Base-by-base conservation (phyloP, 2,113 vertebrate genomes). In the Pelvicachromis taeniatus region DNA sequence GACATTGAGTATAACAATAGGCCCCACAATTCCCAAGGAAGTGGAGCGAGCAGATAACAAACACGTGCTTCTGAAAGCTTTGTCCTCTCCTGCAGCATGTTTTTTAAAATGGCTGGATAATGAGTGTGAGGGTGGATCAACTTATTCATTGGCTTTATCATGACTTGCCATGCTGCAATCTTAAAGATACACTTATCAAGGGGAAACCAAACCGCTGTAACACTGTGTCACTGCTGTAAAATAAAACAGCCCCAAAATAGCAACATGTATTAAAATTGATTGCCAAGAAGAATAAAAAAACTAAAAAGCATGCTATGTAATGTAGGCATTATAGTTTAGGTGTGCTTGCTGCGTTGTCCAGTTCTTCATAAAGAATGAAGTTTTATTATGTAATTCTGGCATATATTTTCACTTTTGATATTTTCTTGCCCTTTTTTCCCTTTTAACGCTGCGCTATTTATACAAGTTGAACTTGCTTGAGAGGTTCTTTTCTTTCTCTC, bases 11-110 rank as follows among this genome's bases (percentile, higher is more conserved):
- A 21, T 12, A 77, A 91, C 85, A 90, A 93, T 85, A 77, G 85
- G 29, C 19, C 17, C 33, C 13, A 8, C 14, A 12, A 12, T 77
- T 85, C 68, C 88, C 17, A 81, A 87, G 83, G 84, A 91, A 91
- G 87, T 88, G 87, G 59, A 35, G 38, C 17, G 7, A 26, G 68
- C 79, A 93, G 94, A 95, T 93, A 94, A 93, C 80, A 70, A 31
- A 6, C 85, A 63, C 33, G 21, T 83, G 65, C 11, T 29, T 38
- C 56, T 38, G 9, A 78, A 80, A 80, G 83, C 88, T 88, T 91
- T 92, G 75, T 94, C 77, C 80, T 78, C 29, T 33, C 50, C 42
- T 68, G 6, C 26, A 26, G 45, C 11, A 13, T 81, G 61, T 61
- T 89, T 68, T 63, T 63, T 83, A 14, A 21, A 53, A 48, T 33